These are phyloP conservation scores for Pyrocephalus nanus DNA, from an alignment of 2,797 vertebrate species.

Conservation along the genomic window DNA sequence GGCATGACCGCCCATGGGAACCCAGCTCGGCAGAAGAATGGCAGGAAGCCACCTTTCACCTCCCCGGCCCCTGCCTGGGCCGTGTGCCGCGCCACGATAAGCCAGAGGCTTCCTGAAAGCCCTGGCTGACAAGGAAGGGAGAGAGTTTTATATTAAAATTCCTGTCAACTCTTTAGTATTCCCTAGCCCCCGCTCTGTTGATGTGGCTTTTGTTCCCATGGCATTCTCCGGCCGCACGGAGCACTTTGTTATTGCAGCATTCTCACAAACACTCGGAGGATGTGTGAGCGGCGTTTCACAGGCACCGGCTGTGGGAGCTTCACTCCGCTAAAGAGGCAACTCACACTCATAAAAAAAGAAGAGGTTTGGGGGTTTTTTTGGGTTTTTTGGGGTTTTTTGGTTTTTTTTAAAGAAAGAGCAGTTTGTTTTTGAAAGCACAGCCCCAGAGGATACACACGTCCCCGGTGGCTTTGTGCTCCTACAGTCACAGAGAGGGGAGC, in stretches of 20 bases:
- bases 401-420: neutral
- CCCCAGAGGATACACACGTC: neutral
- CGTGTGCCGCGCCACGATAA: conserved; percentile 88
- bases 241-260: conserved; percentile 76
- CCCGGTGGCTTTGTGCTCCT: neutral
- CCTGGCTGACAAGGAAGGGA: conserved; percentile 74
- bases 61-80: conserved; percentile 81
- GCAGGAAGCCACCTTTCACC: conserved; percentile 95
- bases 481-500: neutral
- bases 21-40: conserved; percentile 91
- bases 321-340: neutral
- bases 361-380: neutral
- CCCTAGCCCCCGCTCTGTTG: conserved; percentile 79
- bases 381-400: no score
- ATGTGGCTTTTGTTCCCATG: conserved; percentile 84
- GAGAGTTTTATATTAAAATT: conserved; percentile 80
- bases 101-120: conserved; percentile 87
- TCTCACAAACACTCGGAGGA: conserved; percentile 76
- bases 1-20: conserved; percentile 93
- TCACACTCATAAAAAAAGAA: neutral
- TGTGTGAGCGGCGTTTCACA: conserved; percentile 24
- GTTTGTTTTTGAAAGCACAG: neutral
- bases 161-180: conserved; percentile 78
- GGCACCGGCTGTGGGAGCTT: conserved; percentile 2
- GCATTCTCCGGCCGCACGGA: conserved; percentile 69